phyloP scores from a whole-genome alignment of 2,797 vertebrate genomes.

The Thalassophryne amazonica region DNA sequence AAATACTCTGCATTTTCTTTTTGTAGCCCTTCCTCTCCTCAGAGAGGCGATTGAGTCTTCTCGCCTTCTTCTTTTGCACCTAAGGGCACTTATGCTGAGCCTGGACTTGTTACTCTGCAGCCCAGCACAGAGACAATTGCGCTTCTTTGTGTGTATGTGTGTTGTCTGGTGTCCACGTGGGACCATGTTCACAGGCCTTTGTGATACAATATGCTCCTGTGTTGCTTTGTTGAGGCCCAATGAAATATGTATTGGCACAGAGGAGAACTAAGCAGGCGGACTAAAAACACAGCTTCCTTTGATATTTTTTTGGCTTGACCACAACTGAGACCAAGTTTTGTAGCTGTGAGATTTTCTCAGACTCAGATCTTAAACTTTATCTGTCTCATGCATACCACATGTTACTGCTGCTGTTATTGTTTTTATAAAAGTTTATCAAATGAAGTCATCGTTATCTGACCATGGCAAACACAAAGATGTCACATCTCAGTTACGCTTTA shows the following conservation, averaged over 20 bases:
- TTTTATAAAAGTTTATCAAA: no score
- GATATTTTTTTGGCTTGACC: conserved; percentile 50
- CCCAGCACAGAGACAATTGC: conserved; percentile 58
- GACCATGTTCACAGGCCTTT: conserved; percentile 63
- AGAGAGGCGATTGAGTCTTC: conserved; percentile 69
- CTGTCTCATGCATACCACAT: background rate
- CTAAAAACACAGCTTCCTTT: conserved; percentile 67
- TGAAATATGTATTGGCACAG: conserved; percentile 68
- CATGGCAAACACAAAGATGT: no score
- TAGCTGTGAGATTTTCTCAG: conserved; percentile 15
- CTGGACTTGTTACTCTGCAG: conserved; percentile 53
- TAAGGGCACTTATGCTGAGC: conserved; percentile 57
- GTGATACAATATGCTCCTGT: conserved; percentile 72
- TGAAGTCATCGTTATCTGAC: no score
- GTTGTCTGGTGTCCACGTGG: conserved; percentile 57
- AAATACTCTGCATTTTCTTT: conserved; percentile 24
- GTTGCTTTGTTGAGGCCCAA: conserved; percentile 53
- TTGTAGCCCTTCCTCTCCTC: conserved; percentile 62
- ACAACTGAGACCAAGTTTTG: conserved; percentile 20
- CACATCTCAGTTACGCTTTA: no score
- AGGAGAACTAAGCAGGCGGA: conserved; percentile 57
- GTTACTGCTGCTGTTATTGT: background rate
- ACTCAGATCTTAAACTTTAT: conserved; percentile 19
- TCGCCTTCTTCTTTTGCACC: conserved; percentile 61
- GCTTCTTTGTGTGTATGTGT: conserved; percentile 31